Conservation (phyloP, 1,140 invertebrate species). For the Capitella teleta region DNA sequence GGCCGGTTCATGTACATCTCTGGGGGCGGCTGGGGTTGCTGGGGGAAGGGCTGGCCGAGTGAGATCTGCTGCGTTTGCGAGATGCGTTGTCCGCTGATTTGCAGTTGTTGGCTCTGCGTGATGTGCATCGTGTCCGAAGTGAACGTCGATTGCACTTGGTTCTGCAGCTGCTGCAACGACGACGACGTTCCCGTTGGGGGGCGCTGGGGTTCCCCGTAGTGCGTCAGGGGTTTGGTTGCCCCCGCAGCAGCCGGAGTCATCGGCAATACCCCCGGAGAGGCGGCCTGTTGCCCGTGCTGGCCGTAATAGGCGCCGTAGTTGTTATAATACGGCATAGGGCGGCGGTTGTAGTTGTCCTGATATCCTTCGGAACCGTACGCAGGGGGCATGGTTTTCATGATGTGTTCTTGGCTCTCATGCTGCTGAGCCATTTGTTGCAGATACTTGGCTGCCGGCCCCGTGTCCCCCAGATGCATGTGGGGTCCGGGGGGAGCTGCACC, state of each 20-base stretch:
- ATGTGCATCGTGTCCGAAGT: slow-evolving; percentile 35
- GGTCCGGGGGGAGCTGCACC: slow-evolving; percentile 15
- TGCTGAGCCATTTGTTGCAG: slow-evolving; percentile 92
- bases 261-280: neutral
- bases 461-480: slow-evolving; percentile 17
- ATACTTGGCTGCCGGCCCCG: slow-evolving; percentile 77
- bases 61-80: slow-evolving; percentile 65
- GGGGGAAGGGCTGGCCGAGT: slow-evolving; percentile 40
- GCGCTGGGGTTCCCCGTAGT: slow-evolving; percentile 21
- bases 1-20: neutral
- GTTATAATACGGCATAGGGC: neutral
- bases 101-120: slow-evolving; percentile 66
- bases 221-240: slow-evolving; percentile 32
- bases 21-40: slow-evolving; percentile 14
- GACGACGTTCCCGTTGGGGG: slow-evolving; percentile 23
- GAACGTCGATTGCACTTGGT: slow-evolving; percentile 36
- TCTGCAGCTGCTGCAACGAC: slow-evolving; percentile 38
- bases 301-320: neutral
- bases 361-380: slow-evolving; percentile 11
- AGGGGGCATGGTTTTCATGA: slow-evolving; percentile 8
- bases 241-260: slow-evolving; percentile 9
- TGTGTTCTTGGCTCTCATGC: slow-evolving; percentile 56
- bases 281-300: neutral
- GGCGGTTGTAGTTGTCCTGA: slow-evolving; percentile 8
- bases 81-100: slow-evolving; percentile 58